Conservation (phyloP, 2,113 vertebrate species). For the Microtus montanus region DNA sequence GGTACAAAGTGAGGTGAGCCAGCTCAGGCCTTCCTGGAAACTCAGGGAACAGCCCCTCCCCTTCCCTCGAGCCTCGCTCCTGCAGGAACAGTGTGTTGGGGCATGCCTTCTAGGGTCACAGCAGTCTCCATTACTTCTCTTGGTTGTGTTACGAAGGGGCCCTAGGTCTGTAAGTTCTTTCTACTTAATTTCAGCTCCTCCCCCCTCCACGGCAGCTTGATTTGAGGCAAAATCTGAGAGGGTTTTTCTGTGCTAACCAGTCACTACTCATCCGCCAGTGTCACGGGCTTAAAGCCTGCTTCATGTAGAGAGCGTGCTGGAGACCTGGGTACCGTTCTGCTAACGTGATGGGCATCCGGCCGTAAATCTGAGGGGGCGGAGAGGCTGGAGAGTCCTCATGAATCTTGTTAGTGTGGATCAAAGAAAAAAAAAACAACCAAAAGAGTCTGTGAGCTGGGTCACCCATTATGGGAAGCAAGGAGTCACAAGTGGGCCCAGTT, state of each 20-base stretch:
- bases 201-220: not conserved
- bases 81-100: not conserved
- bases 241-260: not conserved
- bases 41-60: too few species aligned
- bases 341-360: not conserved
- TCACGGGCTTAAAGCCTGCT: not conserved
- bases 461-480: not conserved
- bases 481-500: not conserved
- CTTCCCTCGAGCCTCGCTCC: not conserved
- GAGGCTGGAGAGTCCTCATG: not conserved
- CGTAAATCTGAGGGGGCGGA: not conserved
- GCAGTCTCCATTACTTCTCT: not conserved
- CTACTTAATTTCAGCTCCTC: not conserved
- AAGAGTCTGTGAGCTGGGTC: not conserved
- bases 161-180: not conserved
- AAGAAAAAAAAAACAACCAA: not conserved
- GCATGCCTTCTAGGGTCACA: not conserved
- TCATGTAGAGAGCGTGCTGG: rapidly evolving
- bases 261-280: not conserved
- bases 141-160: not conserved
- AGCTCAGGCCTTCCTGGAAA: not conserved
- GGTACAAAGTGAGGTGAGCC: not conserved
- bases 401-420: not conserved
- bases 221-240: not conserved
- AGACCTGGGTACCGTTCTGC: not conserved